These are phyloP conservation scores for Pseudanteris insignis DNA, from an alignment of 2,888 invertebrate species.

Conservation along the genomic window DNA sequence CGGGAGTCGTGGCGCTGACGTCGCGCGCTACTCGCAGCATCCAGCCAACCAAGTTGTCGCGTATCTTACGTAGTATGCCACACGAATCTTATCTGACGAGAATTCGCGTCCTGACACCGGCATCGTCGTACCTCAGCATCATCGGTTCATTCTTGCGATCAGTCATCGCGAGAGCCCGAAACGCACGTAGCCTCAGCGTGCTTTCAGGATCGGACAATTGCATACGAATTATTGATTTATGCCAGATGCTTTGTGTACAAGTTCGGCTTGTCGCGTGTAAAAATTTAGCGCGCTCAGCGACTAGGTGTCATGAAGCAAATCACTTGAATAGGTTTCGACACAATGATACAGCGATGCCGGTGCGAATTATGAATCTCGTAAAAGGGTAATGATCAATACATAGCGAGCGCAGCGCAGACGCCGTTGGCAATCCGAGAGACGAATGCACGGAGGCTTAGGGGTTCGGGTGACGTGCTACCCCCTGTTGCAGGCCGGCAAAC, in stretches of 20 bases:
- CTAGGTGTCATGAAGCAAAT: not conserved
- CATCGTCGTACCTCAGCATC: too few species aligned
- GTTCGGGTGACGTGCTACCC: constrained; percentile 59
- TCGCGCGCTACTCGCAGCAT: constrained; percentile 45
- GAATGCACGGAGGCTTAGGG: constrained; percentile 43
- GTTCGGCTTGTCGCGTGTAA: not conserved
- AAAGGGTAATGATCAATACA: constrained; percentile 66
- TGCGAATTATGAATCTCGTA: constrained; percentile 64
- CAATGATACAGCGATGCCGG: constrained; percentile 54
- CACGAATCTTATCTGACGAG: not conserved
- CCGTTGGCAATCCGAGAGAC: constrained; percentile 46
- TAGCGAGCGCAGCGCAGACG: constrained; percentile 62
- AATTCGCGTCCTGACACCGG: too few species aligned
- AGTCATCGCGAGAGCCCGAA: too few species aligned
- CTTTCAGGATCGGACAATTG: too few species aligned
- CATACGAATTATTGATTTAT: too few species aligned
- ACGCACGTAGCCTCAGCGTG: too few species aligned
- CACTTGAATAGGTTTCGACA: constrained; percentile 24
- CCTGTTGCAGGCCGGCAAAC: constrained; percentile 55
- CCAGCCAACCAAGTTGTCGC: constrained; percentile 5
- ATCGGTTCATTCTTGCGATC: too few species aligned
- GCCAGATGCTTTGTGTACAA: not conserved
- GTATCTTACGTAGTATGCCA: not conserved
- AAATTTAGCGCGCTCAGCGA: not conserved
- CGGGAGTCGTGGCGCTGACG: constrained; percentile 61